Evolutionary conservation across 2,888 invertebrate genomes (phyloP).

Genomic region (Agonum fuliginosum): DNA sequence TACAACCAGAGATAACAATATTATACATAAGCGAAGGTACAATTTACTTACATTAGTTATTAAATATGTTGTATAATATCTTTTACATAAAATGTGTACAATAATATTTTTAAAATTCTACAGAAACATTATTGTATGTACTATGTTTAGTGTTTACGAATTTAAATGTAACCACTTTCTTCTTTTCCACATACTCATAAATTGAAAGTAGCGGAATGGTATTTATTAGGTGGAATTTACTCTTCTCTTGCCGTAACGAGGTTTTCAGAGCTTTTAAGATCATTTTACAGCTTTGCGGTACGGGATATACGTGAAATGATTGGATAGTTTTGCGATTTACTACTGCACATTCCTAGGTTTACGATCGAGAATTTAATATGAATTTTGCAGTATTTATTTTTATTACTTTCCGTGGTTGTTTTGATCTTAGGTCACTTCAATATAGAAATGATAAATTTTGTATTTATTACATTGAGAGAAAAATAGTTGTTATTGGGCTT

Average conservation of each 20-base stretch:
- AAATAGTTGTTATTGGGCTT: conserved; percentile 10
- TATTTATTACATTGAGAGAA: conserved; percentile 4
- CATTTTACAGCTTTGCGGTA: neutral
- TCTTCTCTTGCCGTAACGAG: conserved; percentile 15
- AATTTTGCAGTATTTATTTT: conserved; percentile 31
- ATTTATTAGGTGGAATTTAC: conserved; percentile 24
- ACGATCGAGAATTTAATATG: conserved; percentile 29
- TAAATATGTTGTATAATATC: too few relatives aligned
- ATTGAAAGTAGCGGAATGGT: conserved; percentile 2
- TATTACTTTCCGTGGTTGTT: conserved; percentile 8
- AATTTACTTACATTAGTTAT: too few relatives aligned
- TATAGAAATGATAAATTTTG: conserved; percentile 10
- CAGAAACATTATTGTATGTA: too few relatives aligned
- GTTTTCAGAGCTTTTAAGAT: neutral
- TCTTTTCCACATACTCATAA: neutral
- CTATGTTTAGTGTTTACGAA: too few relatives aligned
- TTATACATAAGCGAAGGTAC: too few relatives aligned
- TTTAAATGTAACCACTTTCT: too few relatives aligned
- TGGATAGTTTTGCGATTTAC: neutral
- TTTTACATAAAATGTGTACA: too few relatives aligned
- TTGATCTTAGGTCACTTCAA: conserved; percentile 15
- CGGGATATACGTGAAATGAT: conserved; percentile 26
- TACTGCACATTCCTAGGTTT: conserved; percentile 24
- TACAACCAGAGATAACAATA: too few relatives aligned
- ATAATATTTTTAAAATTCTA: too few relatives aligned